Evolutionary conservation across 1,140 invertebrate species (phyloP), one percentile per base, ranked within the genome.

Genomic region (Calliopsis andreniformis): DNA sequence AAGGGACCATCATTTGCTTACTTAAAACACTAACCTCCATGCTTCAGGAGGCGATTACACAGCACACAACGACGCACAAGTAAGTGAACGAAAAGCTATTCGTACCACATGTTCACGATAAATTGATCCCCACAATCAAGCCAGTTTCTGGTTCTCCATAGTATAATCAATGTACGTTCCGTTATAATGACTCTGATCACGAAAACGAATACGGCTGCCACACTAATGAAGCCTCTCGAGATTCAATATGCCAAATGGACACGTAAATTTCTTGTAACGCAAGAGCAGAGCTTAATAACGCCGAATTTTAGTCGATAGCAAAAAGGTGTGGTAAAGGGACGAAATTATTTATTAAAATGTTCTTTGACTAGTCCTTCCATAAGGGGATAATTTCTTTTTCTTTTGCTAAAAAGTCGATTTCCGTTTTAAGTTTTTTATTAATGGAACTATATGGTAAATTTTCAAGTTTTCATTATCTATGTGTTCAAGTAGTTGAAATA

Each of bases 161-260:
- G 51, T 43, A 30, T 68, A 80, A 73, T 59, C 63, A 70, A 77
- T 69, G 69, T 56, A 63, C 53, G 42, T 64, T 68, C 63, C 20
- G 32, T 2, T 35, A 45, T 75, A 45, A 84, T 62, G 68, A 53
- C 35, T 49, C 0, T 20, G 16, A 70, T 83, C 83, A 84, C 76
- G 83, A 76, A 84, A 84, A 66, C 61, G 71, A 79, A 76, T 79
- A 76, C 43, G 35, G n/a, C 64, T 35, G 32, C 47, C 12, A 63
- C 49, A 70, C 70, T 72, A 53, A 71, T 62, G 23, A 76, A 63
- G 42, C 43, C 70, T 51, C 53, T 35, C 3, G 51, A 25, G 61
- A 61, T 35, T 30, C 30, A 14, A 70, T 61, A 83, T 66, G 8
- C 32, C 49, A 76, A 66, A 51, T 47, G 43, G 67, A 53, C 80